These are phyloP conservation scores for Xiphias gladius DNA, from an alignment of 2,113 vertebrate species.

Conservation along the genomic window DNA sequence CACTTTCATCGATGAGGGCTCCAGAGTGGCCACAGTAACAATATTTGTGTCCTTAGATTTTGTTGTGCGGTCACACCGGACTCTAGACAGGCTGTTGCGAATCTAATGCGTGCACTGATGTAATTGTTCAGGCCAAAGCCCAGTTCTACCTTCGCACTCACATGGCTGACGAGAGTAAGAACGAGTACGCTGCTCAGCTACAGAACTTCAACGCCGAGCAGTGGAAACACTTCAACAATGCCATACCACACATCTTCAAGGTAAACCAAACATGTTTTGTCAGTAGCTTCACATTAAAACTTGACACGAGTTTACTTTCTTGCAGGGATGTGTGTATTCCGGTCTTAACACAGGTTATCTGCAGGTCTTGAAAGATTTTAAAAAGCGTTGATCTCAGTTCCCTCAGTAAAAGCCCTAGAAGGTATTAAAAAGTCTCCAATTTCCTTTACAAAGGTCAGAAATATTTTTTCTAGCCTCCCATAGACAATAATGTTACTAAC, in stretches of 20 bases:
- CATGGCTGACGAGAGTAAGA: slow-evolving; percentile 98
- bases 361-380: too few species aligned
- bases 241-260: slow-evolving; percentile 98
- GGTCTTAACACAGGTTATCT: background rate
- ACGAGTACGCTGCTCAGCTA: slow-evolving; percentile 97
- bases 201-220: slow-evolving; percentile 97
- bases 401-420: too few species aligned
- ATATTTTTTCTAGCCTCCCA: too few species aligned
- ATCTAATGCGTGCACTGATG: background rate
- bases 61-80: background rate
- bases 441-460: too few species aligned
- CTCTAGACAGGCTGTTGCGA: background rate
- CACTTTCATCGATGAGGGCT: background rate
- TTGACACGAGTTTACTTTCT: background rate
- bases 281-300: background rate
- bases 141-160: slow-evolving; percentile 95
- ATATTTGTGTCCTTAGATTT: background rate
- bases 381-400: too few species aligned
- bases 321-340: too few species aligned
- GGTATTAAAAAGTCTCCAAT: too few species aligned
- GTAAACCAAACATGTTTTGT: slow-evolving; percentile 74
- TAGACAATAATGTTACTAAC: too few species aligned
- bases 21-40: background rate
- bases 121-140: slow-evolving; percentile 89
- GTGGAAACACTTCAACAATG: slow-evolving; percentile 96